These are phyloP conservation scores for Lochmaea capreae DNA, from an alignment of 2,888 invertebrate genomes.

Conservation along the genomic window DNA sequence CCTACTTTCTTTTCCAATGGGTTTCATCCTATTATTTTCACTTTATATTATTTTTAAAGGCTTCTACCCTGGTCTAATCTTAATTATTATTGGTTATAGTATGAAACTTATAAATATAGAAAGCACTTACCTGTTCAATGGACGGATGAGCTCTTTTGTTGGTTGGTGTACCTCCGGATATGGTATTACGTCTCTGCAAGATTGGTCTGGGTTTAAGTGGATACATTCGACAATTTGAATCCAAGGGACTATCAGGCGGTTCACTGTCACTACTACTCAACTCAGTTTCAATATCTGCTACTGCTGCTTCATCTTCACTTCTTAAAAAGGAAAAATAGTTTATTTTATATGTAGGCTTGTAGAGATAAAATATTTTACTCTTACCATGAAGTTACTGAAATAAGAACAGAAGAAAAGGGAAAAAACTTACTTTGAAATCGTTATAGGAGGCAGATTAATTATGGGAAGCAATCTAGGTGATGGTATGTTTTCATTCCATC, in stretches of 20 bases:
- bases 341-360: background rate
- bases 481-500: conserved; percentile 78
- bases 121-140: conserved; percentile 73
- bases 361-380: too few species aligned
- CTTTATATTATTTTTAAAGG: too few species aligned
- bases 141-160: conserved; percentile 73
- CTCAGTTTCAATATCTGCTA: conserved; percentile 53
- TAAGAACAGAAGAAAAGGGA: background rate
- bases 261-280: conserved; percentile 70
- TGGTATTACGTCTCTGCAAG: conserved; percentile 86
- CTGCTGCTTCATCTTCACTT: conserved; percentile 46
- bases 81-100: too few species aligned
- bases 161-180: conserved; percentile 84
- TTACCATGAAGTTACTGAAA: too few species aligned
- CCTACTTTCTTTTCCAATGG: too few species aligned
- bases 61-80: too few species aligned
- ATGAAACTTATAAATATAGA: background rate
- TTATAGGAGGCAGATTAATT: conserved; percentile 71
- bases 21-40: too few species aligned
- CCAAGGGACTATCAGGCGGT: conserved; percentile 67
- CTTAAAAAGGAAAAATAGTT: conserved; percentile 32
- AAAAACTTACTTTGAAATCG: conserved; percentile 67
- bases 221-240: conserved; percentile 72
- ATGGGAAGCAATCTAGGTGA: conserved; percentile 75
- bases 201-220: conserved; percentile 81